Base-by-base conservation (phyloP, 2,888 invertebrate genomes). In the Prosopocoilus inquinatus region DNA sequence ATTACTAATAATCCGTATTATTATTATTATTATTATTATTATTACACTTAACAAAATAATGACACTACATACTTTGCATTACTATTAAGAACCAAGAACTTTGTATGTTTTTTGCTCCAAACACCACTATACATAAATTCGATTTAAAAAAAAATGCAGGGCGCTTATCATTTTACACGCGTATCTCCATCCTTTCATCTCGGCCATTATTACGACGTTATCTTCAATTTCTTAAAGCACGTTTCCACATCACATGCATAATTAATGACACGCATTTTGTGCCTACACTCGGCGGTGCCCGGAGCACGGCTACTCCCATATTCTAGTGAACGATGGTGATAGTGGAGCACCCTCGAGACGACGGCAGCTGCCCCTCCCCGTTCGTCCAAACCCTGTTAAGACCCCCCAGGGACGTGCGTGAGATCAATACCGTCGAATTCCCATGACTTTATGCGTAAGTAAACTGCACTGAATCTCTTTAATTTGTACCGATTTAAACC, bases 311-410 rank as follows among this genome's bases (percentile, higher is more conserved):
- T 41, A 39, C 47, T 55, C 55, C 57, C 51, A 47, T 50, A 55
- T 55, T 50, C 55, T 47, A 55, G 57, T 61, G 60, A 63, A 53
- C 57, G 57, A 62, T 63, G 58, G 55, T 61, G 62, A 63, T 60
- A 60, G 61, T 62, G 54, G 51, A 57, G 62, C 55, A 62, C 64
- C 62, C 63, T 63, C 53, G 63, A 64, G 65, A 64, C 58, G 52
- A 44, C 53, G 34, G 28, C 35, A 16, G 57, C 47, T 61, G 59
- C 60, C 61, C 64, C 62, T 63, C 65, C 62, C 61, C 61, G 58
- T 56, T 58, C 59, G 60, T 61, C 65, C 58, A 55, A 61, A 64
- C 67, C 65, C 67, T 61, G 63, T 65, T 65, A 65, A 58, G 56
- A 57, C 56, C 60, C 62, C 59, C 58, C 50, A 44, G 65, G 64